Percentiles rank a stretch among this genome's conserved stretches.
Evolutionary conservation across 2,113 vertebrate species (phyloP).

Genomic region (Melanocharis versteri): DNA sequence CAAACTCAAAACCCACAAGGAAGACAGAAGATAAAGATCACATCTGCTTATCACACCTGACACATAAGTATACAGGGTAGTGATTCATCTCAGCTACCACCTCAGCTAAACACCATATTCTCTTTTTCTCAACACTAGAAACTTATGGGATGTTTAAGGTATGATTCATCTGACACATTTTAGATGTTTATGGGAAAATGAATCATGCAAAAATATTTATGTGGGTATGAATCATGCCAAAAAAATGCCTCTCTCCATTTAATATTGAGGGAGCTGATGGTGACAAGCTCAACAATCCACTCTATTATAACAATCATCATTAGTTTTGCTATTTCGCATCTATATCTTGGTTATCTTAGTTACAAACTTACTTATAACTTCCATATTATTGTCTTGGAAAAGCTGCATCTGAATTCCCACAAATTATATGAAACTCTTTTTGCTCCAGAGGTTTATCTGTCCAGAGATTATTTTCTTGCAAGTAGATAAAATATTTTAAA

Average conservation of each 20-base stretch:
- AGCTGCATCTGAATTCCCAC: not conserved
- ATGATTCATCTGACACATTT: conserved; percentile 34
- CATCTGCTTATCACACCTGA: not conserved
- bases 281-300: not conserved
- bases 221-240: not conserved
- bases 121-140: not conserved
- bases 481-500: not conserved
- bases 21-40: not conserved
- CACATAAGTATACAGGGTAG: not conserved
- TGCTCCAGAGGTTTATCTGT: not conserved
- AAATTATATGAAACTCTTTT: not conserved
- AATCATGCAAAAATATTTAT: conserved; percentile 37
- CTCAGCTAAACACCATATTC: not conserved
- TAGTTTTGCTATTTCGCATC: not conserved
- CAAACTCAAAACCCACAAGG: not conserved
- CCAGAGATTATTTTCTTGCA: not conserved
- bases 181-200: conserved; percentile 16
- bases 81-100: not conserved
- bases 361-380: not conserved
- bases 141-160: not conserved
- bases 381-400: not conserved
- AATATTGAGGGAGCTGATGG: not conserved
- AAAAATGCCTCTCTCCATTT: not conserved
- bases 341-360: not conserved
- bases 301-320: not conserved